Percentiles rank a stretch among this genome's conserved stretches.
These are phyloP conservation scores for Troilus luridus DNA, from an alignment of 2,888 invertebrate genomes.

Conservation along the genomic window DNA sequence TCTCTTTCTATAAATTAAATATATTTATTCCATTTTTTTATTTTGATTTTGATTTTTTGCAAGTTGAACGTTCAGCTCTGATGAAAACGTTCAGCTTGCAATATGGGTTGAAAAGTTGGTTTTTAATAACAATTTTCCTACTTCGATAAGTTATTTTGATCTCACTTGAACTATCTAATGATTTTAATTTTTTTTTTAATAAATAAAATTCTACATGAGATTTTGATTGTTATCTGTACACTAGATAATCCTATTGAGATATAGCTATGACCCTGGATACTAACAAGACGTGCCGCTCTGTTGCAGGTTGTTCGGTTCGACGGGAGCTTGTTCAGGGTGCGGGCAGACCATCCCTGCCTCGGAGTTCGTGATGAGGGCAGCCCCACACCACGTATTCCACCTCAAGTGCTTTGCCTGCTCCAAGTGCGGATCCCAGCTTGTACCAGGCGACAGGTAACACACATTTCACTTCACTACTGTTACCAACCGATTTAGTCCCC, in stretches of 20 bases:
- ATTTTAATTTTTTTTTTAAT: neutral
- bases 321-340: slow-evolving; percentile 92
- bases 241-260: neutral
- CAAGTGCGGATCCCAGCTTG: slow-evolving; percentile 90
- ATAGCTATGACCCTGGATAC: neutral
- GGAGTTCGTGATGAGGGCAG: slow-evolving; percentile 92
- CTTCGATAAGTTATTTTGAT: too few relatives aligned
- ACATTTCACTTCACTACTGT: neutral
- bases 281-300: neutral
- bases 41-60: too few relatives aligned
- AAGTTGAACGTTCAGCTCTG: too few relatives aligned
- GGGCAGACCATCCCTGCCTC: slow-evolving; percentile 93
- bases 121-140: too few relatives aligned
- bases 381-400: slow-evolving; percentile 85
- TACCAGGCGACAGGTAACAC: slow-evolving; percentile 84
- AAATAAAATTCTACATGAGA: neutral
- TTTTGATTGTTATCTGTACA: neutral
- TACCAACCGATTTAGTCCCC: neutral
- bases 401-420: slow-evolving; percentile 96
- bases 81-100: too few relatives aligned
- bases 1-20: too few relatives aligned
- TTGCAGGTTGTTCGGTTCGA: slow-evolving; percentile 89
- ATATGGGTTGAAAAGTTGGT: too few relatives aligned
- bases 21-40: too few relatives aligned
- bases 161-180: too few relatives aligned